Evolutionary conservation across 2,113 vertebrate genomes (phyloP), one percentile per base, ranked within the genome.

Genomic region (Brevimyrus niger): DNA sequence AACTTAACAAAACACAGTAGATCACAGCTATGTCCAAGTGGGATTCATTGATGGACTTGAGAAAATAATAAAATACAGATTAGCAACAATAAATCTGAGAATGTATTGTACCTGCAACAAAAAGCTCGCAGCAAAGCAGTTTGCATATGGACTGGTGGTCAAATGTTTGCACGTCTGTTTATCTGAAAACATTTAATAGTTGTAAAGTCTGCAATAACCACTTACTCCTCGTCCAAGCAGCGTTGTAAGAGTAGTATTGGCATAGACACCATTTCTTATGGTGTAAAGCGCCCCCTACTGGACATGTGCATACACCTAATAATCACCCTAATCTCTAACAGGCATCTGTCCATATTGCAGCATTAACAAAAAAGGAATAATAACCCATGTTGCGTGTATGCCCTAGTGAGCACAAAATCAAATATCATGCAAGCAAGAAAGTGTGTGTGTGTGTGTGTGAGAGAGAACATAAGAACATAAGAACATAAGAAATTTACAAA

Each of bases 221-320:
- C 82, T 47, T 47, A 21, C 38, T 46, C 19, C 82, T 23, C 3
- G 8, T 42, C 38, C 6, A 84, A 46, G 82, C 7, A 46, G 19
- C 23, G 1, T 0, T 47, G 8, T 84, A 11, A n/a, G 23, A 47
- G 6, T 46, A 4, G 9, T 47, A 47, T 13, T 84, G 42, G 42
- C 38, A 84, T 13, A n/a, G 21, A 44, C 19, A n/a, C 44, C 3
- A n/a, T 84, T 9, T 84, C 2, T n/a, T 84, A 84, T 47, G 82
- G 82, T 84, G 44, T 89, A 91, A 91, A 46, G 51, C 87, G 83
- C 90, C 35, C 90, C 83, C 91, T 88, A 58, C 89, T 91, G 91
- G 89, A 73, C 7, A 73, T n/a, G 8, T 15, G 6, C 1, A n/a
- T 47, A 46, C 23, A 73, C 73, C 19, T 42, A 80, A 42, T 42